Percentiles rank a stretch among this genome's conserved stretches.
Evolutionary conservation across 2,113 vertebrate species (phyloP).

Genomic region (Eudorcas thomsonii): DNA sequence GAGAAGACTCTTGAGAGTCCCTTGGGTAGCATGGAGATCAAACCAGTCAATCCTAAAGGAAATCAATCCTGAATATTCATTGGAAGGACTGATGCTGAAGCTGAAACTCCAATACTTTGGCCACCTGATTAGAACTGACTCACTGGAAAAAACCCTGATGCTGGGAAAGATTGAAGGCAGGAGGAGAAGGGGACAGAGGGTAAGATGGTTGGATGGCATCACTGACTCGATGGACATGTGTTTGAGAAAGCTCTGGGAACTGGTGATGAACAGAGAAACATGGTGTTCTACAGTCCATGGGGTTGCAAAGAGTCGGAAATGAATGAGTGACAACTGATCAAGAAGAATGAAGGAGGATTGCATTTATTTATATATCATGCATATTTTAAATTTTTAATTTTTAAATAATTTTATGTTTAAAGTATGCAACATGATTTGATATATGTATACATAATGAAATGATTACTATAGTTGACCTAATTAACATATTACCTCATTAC

Average conservation of each 20-base stretch:
- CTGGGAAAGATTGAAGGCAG: neutral
- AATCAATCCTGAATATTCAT: neutral
- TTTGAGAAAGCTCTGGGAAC: neutral
- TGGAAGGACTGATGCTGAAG: neutral
- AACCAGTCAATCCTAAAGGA: neutral
- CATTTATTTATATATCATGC: neutral
- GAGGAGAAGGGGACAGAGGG: neutral
- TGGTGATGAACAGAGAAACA: neutral
- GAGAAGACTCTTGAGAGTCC: neutral
- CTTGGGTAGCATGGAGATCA: neutral
- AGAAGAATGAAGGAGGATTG: neutral
- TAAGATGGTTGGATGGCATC: neutral
- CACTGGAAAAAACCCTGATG: neutral
- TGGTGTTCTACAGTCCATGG: neutral
- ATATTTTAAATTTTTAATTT: neutral
- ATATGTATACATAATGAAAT: neutral
- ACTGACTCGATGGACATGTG: neutral
- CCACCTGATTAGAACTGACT: accelerated
- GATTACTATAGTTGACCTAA: neutral
- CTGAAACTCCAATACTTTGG: neutral
- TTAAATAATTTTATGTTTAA: neutral
- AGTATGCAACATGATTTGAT: neutral
- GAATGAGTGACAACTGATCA: neutral
- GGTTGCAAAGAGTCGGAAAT: neutral
- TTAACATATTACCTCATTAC: neutral